Evolutionary conservation across 1,140 invertebrate species (phyloP), one percentile per base, ranked within the genome.

Genomic region (Megalonaias nervosa): DNA sequence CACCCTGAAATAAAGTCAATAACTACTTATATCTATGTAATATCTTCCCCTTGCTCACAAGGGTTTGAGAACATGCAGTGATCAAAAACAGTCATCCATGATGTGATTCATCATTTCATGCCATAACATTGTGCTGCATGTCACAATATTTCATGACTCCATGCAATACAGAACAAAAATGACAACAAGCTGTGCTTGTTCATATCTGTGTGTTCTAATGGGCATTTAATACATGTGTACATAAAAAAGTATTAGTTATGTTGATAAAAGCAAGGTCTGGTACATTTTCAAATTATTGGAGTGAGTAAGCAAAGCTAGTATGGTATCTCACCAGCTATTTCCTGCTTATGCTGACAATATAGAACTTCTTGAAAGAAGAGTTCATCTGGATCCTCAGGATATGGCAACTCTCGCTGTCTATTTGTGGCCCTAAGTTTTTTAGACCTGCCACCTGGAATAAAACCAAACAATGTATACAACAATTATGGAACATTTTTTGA

Each of bases 311-410:
- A 48, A 23, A 31, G 26, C 13, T 31, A 59, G 15, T 60, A 11
- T 23, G 31, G 14, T 67, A 59, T 48, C 70, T 91, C 89, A 72
- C 88, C 79, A 79, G 80, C 81, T 15, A 94, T 92, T 74, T 87
- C 81, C 17, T 82, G 65, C 83, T 91, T 88, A 85, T 93, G 89
- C 48, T 87, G 75, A 55, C 92, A 87, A 85, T 91, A 94, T 65
- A 93, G 91, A 23, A 92, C 85, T 86, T 93, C 89, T 73, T 89
- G 85, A 58, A 87, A 89, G 74, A 91, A 91, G 67, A 85, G 82
- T 79, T 90, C 88, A 83, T 90, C 87, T 3, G 82, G 80, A 61
- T 83, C 71, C 19, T 80, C 82, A 57, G 88, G 92, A 58, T 94
- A 85, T 21, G 67, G 38, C 2, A 75, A 19, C 19, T 55, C 56